These are phyloP conservation scores for Hydrolagus colliei DNA, from an alignment of 2,797 vertebrate species.

Conservation along the genomic window DNA sequence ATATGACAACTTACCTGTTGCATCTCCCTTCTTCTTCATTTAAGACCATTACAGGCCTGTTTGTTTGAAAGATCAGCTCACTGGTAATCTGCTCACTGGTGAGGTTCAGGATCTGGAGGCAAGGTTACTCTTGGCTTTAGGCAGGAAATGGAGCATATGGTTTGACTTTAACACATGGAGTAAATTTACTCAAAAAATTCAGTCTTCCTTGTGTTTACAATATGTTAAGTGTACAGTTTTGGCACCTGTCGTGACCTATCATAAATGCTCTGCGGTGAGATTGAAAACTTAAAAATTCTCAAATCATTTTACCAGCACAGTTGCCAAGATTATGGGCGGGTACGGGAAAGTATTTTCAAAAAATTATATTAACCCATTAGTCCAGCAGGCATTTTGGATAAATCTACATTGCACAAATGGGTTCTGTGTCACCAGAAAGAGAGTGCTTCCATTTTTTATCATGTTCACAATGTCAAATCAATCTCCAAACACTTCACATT, in stretches of 20 bases:
- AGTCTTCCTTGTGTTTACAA: neutral
- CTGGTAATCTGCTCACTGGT: neutral
- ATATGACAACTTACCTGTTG: neutral
- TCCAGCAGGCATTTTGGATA: neutral
- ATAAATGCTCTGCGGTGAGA: neutral
- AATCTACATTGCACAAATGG: neutral
- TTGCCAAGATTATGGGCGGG: neutral
- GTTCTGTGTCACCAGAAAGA: no score
- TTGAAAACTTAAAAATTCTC: neutral
- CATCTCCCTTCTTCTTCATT: no score
- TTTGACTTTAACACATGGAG: conserved; percentile 6
- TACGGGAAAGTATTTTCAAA: neutral
- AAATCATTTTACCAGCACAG: neutral
- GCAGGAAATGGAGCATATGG: neutral
- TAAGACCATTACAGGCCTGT: neutral
- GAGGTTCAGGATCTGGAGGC: neutral
- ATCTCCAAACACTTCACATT: no score
- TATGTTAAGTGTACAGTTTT: neutral
- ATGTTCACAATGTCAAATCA: no score
- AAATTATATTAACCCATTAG: neutral
- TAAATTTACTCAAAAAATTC: neutral
- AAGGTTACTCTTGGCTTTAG: no score
- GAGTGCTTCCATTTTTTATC: no score
- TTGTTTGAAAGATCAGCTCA: neutral
- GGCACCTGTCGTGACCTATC: neutral